These are phyloP conservation scores for Brachionus rotundiformis DNA, from an alignment of 1,140 invertebrate genomes.

Conservation along the genomic window DNA sequence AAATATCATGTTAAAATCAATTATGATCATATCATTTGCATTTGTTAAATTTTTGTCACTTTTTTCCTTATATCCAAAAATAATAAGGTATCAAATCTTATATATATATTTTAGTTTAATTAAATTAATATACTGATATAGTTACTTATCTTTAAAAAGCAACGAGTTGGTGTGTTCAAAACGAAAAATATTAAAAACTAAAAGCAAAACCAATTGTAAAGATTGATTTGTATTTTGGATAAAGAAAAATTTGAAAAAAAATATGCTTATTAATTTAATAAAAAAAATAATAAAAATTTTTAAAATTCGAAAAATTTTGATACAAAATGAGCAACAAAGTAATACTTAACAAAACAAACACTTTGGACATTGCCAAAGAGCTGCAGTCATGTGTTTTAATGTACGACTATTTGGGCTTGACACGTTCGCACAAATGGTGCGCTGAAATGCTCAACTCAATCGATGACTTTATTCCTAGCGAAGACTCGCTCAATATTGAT, in stretches of 20 bases:
- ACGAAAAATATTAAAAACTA: background rate
- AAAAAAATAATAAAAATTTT: background rate
- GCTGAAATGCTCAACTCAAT: constrained; percentile 30
- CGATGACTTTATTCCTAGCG: constrained; percentile 15
- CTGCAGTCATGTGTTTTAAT: constrained; percentile 1
- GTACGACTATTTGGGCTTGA: constrained; percentile 14
- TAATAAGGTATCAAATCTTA: background rate
- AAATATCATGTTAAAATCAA: no score
- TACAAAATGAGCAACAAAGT: background rate
- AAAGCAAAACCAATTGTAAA: background rate
- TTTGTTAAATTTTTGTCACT: no score
- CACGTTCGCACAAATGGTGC: constrained; percentile 44
- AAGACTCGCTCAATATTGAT: background rate
- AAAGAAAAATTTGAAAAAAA: background rate
- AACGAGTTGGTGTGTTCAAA: background rate
- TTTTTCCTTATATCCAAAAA: background rate
- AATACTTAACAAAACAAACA: constrained; percentile 39
- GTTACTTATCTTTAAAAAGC: background rate
- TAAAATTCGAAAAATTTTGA: background rate
- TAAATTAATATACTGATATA: background rate
- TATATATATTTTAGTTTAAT: background rate
- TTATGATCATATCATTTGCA: no score
- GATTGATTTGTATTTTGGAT: background rate
- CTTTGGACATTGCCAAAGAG: constrained; percentile 27
- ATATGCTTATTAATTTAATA: background rate